Evolutionary conservation across 1,140 invertebrate species (phyloP).

Genomic region (Pseudomyrmex gracilis): DNA sequence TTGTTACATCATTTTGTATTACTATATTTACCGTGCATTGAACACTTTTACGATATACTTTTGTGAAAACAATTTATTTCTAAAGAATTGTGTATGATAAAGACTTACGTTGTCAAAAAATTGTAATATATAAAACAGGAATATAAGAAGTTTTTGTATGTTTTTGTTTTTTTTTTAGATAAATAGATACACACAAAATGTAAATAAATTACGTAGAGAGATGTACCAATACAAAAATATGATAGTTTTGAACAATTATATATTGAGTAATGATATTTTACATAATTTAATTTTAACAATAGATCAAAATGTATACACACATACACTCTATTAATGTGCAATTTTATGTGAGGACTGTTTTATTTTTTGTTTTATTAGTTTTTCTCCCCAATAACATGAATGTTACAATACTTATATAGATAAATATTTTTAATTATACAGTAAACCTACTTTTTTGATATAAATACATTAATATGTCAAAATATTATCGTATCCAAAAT

Average conservation of each 20-base stretch:
- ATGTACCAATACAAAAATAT: conserved; percentile 71
- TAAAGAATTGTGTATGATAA: not conserved
- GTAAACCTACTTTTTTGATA: not conserved
- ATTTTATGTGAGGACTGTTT: conserved; percentile 7
- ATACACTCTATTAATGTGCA: conserved; percentile 3
- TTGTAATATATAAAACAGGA: conserved; percentile 50
- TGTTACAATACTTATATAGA: conserved; percentile 32
- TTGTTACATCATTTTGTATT: not conserved
- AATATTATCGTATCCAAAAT: conserved; percentile 12
- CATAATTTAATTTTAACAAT: conserved; percentile 15
- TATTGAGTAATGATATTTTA: conserved; percentile 16
- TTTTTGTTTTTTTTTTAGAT: conserved; percentile 45
- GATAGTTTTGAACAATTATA: conserved; percentile 47
- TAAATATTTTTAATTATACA: conserved; percentile 10
- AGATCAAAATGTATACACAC: not conserved
- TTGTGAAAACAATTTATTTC: conserved; percentile 31
- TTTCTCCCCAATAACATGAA: conserved; percentile 25
- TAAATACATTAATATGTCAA: not conserved
- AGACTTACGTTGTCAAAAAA: not conserved
- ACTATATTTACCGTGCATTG: conserved; percentile 54
- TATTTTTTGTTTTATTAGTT: conserved; percentile 18
- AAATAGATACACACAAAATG: conserved; percentile 30
- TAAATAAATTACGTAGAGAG: conserved; percentile 59
- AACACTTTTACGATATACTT: conserved; percentile 37
- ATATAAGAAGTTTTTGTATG: conserved; percentile 22